A percentile compares a stretch with the other conserved stretches of the same genome.
phyloP scores from a whole-genome alignment of 2,113 vertebrate species.

The Scatophagus argus region DNA sequence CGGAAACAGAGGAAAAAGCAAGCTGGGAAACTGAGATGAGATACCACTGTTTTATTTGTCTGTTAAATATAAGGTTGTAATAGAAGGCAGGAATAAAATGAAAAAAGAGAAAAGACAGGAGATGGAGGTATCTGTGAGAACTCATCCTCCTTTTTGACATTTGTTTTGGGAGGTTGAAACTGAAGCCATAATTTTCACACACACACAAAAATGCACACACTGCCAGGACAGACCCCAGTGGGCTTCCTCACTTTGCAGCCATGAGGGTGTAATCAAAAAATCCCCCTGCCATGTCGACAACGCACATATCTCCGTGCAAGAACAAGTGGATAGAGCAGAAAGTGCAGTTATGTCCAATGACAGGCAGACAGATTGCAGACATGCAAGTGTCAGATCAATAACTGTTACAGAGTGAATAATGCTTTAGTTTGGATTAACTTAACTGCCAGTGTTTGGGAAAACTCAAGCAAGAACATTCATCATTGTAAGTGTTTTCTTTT shows the following conservation, averaged over 20 bases:
- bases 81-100: no score
- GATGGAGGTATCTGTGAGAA: slow-evolving; percentile 38
- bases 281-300: slow-evolving; percentile 15
- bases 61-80: background rate
- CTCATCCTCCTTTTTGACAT: slow-evolving; percentile 45
- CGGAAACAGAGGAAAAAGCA: background rate
- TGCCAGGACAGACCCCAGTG: slow-evolving; percentile 30
- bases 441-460: slow-evolving; percentile 48
- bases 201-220: slow-evolving; percentile 10
- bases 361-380: slow-evolving; percentile 58
- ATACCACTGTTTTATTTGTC: background rate
- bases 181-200: slow-evolving; percentile 34
- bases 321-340: slow-evolving; percentile 24
- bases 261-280: slow-evolving; percentile 63
- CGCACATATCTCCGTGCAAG: background rate
- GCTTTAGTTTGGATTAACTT: slow-evolving; percentile 52
- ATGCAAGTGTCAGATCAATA: slow-evolving; percentile 58
- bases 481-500: slow-evolving; percentile 49
- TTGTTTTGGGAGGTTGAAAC: slow-evolving; percentile 57
- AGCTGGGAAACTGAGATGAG: background rate
- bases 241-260: slow-evolving; percentile 50
- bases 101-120: slow-evolving; percentile 20
- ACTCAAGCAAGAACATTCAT: slow-evolving; percentile 50
- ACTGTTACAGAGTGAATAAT: slow-evolving; percentile 41
- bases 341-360: slow-evolving; percentile 38